Percentiles rank a stretch among this genome's conserved stretches.
Evolutionary conservation across 2,888 invertebrate species (phyloP).

Genomic region (Rotaria macrura): DNA sequence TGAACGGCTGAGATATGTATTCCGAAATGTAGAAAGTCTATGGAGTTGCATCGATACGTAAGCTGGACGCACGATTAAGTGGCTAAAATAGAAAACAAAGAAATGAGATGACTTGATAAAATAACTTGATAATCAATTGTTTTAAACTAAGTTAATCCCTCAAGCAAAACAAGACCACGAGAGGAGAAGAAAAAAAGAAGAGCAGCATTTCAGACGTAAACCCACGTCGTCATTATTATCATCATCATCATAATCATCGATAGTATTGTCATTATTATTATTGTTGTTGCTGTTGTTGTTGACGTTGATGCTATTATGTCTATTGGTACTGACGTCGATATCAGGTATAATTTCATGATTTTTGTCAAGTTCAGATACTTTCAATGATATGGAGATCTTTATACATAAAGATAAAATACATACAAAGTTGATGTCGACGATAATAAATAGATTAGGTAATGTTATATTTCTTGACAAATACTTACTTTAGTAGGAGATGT

Average conservation of each 20-base stretch:
- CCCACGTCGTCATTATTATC: no score
- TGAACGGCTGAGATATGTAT: not conserved
- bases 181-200: not conserved
- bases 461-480: not conserved
- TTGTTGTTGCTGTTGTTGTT: not conserved
- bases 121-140: not conserved
- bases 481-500: not conserved
- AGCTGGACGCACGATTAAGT: not conserved
- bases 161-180: not conserved
- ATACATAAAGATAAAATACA: not conserved
- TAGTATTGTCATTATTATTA: not conserved
- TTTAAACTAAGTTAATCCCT: not conserved
- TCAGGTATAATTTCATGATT: not conserved
- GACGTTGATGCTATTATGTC: not conserved
- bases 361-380: not conserved
- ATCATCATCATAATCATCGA: no score
- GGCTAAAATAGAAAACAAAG: not conserved
- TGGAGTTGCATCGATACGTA: not conserved
- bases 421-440: not conserved
- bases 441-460: no score
- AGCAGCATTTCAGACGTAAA: not conserved
- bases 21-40: not conserved
- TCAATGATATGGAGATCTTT: constrained; percentile 7
- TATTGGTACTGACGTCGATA: not conserved
- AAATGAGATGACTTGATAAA: not conserved